phyloP scores from a whole-genome alignment of 2,113 vertebrate species.

The Bubo scandiacus region DNA sequence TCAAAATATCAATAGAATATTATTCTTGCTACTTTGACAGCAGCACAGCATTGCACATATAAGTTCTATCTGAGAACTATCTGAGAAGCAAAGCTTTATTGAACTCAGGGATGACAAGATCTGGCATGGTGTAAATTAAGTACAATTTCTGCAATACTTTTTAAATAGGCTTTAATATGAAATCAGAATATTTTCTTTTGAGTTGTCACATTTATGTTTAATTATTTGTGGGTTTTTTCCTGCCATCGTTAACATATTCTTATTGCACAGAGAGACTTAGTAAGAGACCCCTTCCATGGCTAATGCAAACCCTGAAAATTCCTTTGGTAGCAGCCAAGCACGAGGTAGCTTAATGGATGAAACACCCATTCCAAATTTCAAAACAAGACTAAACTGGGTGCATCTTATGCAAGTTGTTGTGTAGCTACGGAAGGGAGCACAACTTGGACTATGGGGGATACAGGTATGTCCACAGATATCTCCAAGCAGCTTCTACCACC shows the following conservation, averaged over 20 bases:
- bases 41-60: not conserved
- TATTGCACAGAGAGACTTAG: not conserved
- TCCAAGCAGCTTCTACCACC: not conserved
- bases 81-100: not conserved
- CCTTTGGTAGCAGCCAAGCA: not conserved
- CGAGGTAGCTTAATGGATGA: not conserved
- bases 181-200: not conserved
- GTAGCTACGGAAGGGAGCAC: not conserved
- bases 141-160: not conserved
- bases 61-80: not conserved
- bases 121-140: not conserved
- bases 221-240: not conserved
- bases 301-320: not conserved
- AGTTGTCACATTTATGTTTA: not conserved
- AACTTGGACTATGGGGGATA: not conserved
- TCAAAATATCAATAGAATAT: not conserved
- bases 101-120: not conserved
- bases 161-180: not conserved
- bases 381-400: not conserved
- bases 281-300: not conserved
- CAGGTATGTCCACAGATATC: not conserved
- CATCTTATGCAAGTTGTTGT: not conserved
- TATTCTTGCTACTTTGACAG: not conserved
- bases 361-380: not conserved
- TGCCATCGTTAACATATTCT: rapidly evolving